These are phyloP conservation scores for Acronicta alni DNA, from an alignment of 2,888 invertebrate species.

Conservation along the genomic window DNA sequence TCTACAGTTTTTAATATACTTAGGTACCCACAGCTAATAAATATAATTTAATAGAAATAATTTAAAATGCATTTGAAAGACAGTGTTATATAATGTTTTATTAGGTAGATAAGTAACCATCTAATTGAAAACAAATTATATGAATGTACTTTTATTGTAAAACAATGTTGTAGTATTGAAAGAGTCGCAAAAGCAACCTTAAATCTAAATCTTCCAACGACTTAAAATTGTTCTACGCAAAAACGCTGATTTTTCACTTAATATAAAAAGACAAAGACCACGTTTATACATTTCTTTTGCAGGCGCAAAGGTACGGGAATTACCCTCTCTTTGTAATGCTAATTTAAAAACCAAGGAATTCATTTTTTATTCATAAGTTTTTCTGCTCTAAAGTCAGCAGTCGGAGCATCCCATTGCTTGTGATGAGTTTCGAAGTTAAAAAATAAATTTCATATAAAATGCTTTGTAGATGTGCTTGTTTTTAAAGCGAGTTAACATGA, in stretches of 20 bases:
- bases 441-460: constrained; percentile 72
- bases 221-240: constrained; percentile 49
- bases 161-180: too few relatives aligned
- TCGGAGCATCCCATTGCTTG: constrained; percentile 83
- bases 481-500: constrained; percentile 54
- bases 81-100: too few relatives aligned
- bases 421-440: constrained; percentile 80
- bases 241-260: constrained; percentile 80
- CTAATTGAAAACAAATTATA: too few relatives aligned
- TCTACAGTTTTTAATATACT: too few relatives aligned
- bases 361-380: constrained; percentile 89
- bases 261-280: constrained; percentile 81
- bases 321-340: constrained; percentile 88
- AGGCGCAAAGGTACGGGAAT: constrained; percentile 86
- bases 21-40: too few relatives aligned
- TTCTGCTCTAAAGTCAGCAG: constrained; percentile 86
- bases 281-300: constrained; percentile 84
- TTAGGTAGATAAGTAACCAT: too few relatives aligned
- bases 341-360: constrained; percentile 89
- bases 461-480: constrained; percentile 60
- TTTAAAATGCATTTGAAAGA: too few relatives aligned
- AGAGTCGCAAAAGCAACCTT: background rate
- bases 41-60: too few relatives aligned
- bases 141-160: too few relatives aligned
- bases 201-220: constrained; percentile 16